A percentile compares a stretch with the other conserved stretches of the same genome.
phyloP scores from a whole-genome alignment of 1,140 invertebrate genomes.

The Cherax destructor region DNA sequence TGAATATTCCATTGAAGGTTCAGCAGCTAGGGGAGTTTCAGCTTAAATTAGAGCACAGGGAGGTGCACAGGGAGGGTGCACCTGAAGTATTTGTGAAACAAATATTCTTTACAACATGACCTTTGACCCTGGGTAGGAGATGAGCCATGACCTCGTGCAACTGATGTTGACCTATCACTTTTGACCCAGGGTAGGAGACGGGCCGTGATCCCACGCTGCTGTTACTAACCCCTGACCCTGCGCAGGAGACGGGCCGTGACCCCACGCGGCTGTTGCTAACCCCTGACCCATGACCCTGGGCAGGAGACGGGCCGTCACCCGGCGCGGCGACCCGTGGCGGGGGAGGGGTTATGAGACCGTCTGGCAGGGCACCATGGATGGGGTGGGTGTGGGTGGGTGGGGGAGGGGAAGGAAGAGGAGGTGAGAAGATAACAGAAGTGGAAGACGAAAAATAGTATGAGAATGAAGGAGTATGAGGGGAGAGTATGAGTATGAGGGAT shows the following conservation, averaged over 20 bases:
- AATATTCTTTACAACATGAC: neutral
- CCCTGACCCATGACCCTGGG: conserved; percentile 19
- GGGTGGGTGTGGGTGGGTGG: neutral
- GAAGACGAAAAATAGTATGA: neutral
- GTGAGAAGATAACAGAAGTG: neutral
- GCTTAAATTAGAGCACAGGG: too few species aligned
- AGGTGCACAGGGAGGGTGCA: too few species aligned
- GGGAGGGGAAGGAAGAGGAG: neutral
- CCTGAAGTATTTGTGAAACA: too few species aligned
- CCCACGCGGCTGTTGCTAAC: conserved; percentile 23
- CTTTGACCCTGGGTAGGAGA: conserved; percentile 27
- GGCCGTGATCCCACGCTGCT: conserved; percentile 3
- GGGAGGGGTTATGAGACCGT: neutral
- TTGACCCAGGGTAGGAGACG: conserved; percentile 2
- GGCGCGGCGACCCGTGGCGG: conserved; percentile 24
- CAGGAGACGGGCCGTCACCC: conserved; percentile 28
- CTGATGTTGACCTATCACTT: conserved; percentile 23
- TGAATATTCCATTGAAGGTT: too few species aligned
- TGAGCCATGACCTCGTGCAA: neutral
- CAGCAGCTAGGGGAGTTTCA: too few species aligned
- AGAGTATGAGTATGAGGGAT: neutral
- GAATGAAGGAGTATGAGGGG: neutral
- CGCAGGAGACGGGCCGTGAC: conserved; percentile 27
- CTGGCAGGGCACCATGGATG: neutral
- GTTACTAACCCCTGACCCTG: conserved; percentile 25